phyloP scores from a whole-genome alignment of 1,140 invertebrate species.

The Teleopsis dalmanni region DNA sequence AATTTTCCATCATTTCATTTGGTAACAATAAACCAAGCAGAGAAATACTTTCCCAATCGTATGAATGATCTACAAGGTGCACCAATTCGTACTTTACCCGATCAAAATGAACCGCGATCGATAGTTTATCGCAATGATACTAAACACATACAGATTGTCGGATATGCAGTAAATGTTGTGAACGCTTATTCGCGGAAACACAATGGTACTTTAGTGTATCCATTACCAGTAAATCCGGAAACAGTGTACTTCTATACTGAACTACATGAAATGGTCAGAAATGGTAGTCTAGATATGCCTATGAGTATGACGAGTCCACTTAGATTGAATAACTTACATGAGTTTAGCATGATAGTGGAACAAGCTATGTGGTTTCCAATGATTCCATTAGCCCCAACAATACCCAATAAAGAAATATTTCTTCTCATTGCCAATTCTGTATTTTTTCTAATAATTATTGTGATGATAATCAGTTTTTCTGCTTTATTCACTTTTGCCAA shows the following conservation, averaged over 20 bases:
- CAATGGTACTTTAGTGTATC: neutral
- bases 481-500: too few relatives aligned
- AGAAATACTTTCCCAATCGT: neutral
- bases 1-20: neutral
- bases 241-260: neutral
- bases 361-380: too few relatives aligned
- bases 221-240: neutral
- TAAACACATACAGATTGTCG: neutral
- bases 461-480: too few relatives aligned
- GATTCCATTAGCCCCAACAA: too few relatives aligned
- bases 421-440: too few relatives aligned
- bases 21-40: neutral
- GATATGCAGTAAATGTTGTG: neutral
- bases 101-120: neutral
- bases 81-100: neutral
- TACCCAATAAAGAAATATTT: too few relatives aligned
- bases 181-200: neutral
- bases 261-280: too few relatives aligned
- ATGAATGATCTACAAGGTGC: neutral
- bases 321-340: too few relatives aligned
- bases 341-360: too few relatives aligned
- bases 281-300: too few relatives aligned
- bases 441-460: too few relatives aligned
- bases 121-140: neutral
- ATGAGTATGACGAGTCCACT: too few relatives aligned